These are phyloP conservation scores for Silurus meridionalis DNA, from an alignment of 2,113 vertebrate species.

Conservation along the genomic window DNA sequence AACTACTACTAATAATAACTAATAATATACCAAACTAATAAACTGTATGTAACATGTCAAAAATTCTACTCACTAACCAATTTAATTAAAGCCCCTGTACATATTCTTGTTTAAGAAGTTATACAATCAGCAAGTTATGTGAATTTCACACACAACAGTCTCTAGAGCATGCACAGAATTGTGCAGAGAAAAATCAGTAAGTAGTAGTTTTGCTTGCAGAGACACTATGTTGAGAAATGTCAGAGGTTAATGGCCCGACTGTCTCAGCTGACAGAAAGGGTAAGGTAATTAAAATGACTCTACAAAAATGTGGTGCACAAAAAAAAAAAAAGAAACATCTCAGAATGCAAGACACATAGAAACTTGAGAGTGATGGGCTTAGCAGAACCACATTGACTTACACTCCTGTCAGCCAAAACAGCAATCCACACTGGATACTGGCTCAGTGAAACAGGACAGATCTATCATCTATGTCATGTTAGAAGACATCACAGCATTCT, in stretches of 20 bases:
- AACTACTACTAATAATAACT: too few species aligned
- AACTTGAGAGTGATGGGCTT: neutral
- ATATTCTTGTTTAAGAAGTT: neutral
- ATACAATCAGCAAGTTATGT: neutral
- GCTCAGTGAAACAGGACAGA: neutral
- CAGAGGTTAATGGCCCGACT: neutral
- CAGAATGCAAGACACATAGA: neutral
- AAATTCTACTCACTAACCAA: neutral
- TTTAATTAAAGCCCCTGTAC: neutral
- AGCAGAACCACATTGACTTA: neutral
- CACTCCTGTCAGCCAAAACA: neutral
- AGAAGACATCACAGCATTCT: neutral
- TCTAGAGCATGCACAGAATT: neutral
- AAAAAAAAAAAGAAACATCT: neutral
- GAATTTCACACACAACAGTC: neutral
- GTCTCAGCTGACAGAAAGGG: neutral
- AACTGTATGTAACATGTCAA: neutral
- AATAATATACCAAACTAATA: neutral
- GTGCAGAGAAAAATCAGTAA: neutral
- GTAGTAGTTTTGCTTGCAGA: neutral
- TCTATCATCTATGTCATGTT: neutral
- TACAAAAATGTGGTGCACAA: neutral
- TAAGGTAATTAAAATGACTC: neutral
- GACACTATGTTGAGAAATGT: neutral
- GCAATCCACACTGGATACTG: neutral